Base-by-base conservation (phyloP, 2,113 vertebrate genomes). In the Axis porcinus region DNA sequence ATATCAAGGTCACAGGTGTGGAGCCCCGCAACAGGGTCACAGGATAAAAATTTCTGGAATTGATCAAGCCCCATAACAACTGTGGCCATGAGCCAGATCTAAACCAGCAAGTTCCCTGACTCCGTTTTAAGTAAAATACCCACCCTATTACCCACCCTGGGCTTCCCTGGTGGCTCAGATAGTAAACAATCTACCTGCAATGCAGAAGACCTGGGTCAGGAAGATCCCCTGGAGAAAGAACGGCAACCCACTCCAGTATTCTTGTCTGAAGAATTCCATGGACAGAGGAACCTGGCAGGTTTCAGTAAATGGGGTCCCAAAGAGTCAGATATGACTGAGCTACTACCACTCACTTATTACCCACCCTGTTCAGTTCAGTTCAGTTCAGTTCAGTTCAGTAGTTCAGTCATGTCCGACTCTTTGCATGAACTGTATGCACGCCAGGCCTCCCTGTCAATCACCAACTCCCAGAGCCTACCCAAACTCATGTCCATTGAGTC, bases 111-210 rank as follows among this genome's bases (percentile, higher is more conserved):
- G n/a, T 13, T 23, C n/a, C 67, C 67, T 70, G 67, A 40, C 19
- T 10, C 10, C 0, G 0, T 70, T 23, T 70, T 23, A 40, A 21
- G 67, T 23, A 40, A 40, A 40, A 40, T 40, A 23, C 5, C n/a
- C 21, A 70, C n/a, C 19, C 19, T 23, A 40, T 40, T 40, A 70
- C 67, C 67, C 67, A 70, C 6, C n/a, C 67, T 40, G n/a, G n/a
- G 10, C n/a, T 40, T 70, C n/a, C 67, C 67, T 70, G 19, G n/a
- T 70, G n/a, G 21, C n/a, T 70, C 67, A 70, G 19, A 36, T 36
- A 23, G 19, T 40, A 70, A 70, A 70, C 9, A 70, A 70, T 40
- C 19, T 70, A 21, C n/a, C 67, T 40, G n/a, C n/a, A 70, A 13
- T 23, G 67, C 67, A 70, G n/a, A 70, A 70, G 67, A 70, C n/a